Conservation (phyloP, 2,797 vertebrate genomes). For the Mormyrops boulengeri region DNA sequence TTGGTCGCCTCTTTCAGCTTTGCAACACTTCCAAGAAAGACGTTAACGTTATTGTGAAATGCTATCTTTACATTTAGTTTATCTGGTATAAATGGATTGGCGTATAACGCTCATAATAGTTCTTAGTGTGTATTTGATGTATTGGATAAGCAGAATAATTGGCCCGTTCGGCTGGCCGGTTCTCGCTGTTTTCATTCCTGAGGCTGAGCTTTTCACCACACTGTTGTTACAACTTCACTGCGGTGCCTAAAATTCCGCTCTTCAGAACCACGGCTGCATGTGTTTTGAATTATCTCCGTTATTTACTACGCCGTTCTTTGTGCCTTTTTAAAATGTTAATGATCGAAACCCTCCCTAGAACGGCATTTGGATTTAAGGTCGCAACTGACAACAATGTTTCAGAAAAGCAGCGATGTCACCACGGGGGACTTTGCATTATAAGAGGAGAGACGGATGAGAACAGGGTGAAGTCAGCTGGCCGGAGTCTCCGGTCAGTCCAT, state of each 20-base stretch:
- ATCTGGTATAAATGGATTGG: background rate
- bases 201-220: constrained; percentile 54
- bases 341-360: constrained; percentile 57
- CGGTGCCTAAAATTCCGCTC: constrained; percentile 51
- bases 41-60: background rate
- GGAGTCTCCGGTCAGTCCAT: constrained; percentile 21
- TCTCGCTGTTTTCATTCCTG: constrained; percentile 59
- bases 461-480: constrained; percentile 20
- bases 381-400: constrained; percentile 74
- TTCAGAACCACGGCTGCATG: constrained; percentile 57
- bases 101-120: background rate
- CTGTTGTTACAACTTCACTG: constrained; percentile 61
- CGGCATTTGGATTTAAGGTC: constrained; percentile 65
- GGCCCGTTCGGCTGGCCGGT: constrained; percentile 47
- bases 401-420: constrained; percentile 63
- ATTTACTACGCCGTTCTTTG: constrained; percentile 52
- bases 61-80: background rate
- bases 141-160: constrained; percentile 36
- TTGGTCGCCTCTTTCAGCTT: background rate
- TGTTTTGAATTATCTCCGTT: constrained; percentile 60
- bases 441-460: constrained; percentile 11
- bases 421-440: constrained; percentile 52
- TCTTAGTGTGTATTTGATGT: background rate
- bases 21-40: background rate
- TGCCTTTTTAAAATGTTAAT: constrained; percentile 37